A percentile compares a stretch with the other conserved stretches of the same genome.
phyloP scores from a whole-genome alignment of 2,888 invertebrate species.

The Coenonympha glycerion region DNA sequence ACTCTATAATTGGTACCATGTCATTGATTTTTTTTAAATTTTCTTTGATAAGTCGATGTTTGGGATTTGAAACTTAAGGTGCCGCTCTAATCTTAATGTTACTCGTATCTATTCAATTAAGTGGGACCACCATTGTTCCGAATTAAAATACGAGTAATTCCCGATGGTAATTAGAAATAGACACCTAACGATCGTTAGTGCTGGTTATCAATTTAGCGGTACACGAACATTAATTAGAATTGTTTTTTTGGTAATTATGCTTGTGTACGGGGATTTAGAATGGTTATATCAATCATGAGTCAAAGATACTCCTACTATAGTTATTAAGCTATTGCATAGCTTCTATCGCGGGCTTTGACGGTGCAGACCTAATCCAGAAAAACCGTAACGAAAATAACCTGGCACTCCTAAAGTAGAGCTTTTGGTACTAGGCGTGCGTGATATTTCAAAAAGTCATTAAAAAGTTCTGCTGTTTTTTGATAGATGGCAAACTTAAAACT shows the following conservation, averaged over 20 bases:
- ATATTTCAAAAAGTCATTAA: too few relatives aligned
- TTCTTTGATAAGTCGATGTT: background rate
- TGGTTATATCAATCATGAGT: constrained; percentile 40
- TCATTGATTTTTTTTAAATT: background rate
- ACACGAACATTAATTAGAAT: constrained; percentile 48
- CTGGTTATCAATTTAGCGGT: constrained; percentile 42
- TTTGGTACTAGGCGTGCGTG: too few relatives aligned
- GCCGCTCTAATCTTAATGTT: constrained; percentile 25
- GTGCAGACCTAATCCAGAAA: too few relatives aligned
- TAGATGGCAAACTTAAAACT: too few relatives aligned
- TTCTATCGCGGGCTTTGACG: too few relatives aligned
- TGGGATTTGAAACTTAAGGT: constrained; percentile 23
- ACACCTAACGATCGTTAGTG: constrained; percentile 51
- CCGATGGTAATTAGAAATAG: constrained; percentile 29
- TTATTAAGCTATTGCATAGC: too few relatives aligned
- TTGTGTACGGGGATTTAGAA: constrained; percentile 30
- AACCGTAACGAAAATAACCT: too few relatives aligned
- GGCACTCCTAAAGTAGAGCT: too few relatives aligned
- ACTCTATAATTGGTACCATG: too few relatives aligned
- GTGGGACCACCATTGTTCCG: constrained; percentile 32
- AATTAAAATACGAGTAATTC: constrained; percentile 38
- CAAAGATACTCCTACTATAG: background rate
- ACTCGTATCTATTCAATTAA: constrained; percentile 43
- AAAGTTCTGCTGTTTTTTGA: too few relatives aligned
- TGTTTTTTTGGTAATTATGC: constrained; percentile 55